Evolutionary conservation across 2,888 invertebrate species (phyloP), one percentile per base, ranked within the genome.

Genomic region (Agrochola macilenta): DNA sequence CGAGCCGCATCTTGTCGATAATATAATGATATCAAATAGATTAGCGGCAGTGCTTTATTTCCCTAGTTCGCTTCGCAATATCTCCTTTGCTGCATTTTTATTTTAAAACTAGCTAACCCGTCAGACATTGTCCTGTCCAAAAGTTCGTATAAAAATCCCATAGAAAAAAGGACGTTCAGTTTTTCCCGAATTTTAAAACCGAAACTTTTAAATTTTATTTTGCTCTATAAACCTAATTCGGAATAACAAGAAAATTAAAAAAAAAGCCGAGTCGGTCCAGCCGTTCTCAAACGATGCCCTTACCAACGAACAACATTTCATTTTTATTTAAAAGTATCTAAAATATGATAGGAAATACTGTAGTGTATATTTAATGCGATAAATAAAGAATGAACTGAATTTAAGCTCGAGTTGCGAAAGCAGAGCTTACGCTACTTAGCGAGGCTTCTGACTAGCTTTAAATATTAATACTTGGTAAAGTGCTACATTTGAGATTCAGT

Each of bases 11-110:
- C 75, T 60, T 58, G 35, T 68, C 79, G 70, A 69, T 71, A 85
- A 74, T 64, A 78, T 17, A 80, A 84, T 66, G 39, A 66, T 75
- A 73, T 70, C 74, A 54, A 84, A 72, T 74, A 65, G 58, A 84
- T 84, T 74, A 81, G 52, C 52, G 39, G 43, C 9, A 43, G 39
- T 23, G 43, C 26, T 71, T 65, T 66, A 63, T 54, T 20, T 64
- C 30, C n/a, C 14, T 39, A 35, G 60, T 49, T 49, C 20, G n/a
- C 52, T 43, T 23, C 26, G 30, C 68, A 35, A 14, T 35, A 9
- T 52, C 52, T 61, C 35, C 35, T 35, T 35, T 35, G 1, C 14
- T 52, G 35, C 14, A 54, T 74, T 64, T 26, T 49, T 57, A 68
- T 76, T 73, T 64, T 1, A 61, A 61, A 58, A 52, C 52, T 52